A percentile compares a stretch with the other conserved stretches of the same genome.
phyloP scores from a whole-genome alignment of 2,888 invertebrate species.

The Palloptera scutellata region DNA sequence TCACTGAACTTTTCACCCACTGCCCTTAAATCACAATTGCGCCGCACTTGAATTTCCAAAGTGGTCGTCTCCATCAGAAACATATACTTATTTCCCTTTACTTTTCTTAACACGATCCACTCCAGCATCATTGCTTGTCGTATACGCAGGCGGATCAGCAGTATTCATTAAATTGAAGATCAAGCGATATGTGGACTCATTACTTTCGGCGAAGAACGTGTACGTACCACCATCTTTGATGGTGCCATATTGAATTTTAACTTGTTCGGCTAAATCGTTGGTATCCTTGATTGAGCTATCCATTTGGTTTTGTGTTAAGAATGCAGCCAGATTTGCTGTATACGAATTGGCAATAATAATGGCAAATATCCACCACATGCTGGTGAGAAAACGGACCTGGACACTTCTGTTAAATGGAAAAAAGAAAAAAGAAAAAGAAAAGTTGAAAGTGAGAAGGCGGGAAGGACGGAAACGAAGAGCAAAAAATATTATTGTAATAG shows the following conservation, averaged over 20 bases:
- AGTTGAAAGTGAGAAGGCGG: background rate
- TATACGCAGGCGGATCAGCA: conserved; percentile 82
- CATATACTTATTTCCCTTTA: conserved; percentile 82
- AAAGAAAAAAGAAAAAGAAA: background rate
- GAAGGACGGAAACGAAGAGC: too few relatives aligned
- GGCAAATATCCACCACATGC: conserved; percentile 85
- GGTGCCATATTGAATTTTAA: conserved; percentile 92
- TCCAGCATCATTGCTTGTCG: conserved; percentile 80
- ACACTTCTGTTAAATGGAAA: conserved; percentile 68
- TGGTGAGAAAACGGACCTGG: conserved; percentile 79
- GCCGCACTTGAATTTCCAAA: conserved; percentile 87
- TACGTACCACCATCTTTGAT: conserved; percentile 87
- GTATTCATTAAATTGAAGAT: conserved; percentile 91
- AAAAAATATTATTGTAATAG: too few relatives aligned
- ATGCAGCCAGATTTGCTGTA: conserved; percentile 94
- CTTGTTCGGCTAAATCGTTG: conserved; percentile 90
- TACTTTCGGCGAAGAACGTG: conserved; percentile 86
- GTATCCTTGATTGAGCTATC: conserved; percentile 87
- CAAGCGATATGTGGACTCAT: conserved; percentile 83
- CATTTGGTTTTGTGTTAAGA: conserved; percentile 89
- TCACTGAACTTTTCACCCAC: conserved; percentile 84
- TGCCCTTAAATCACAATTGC: conserved; percentile 81
- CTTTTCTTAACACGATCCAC: conserved; percentile 79
- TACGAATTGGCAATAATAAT: conserved; percentile 86
- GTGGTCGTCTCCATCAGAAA: conserved; percentile 96